Evolutionary conservation across 2,888 invertebrate genomes (phyloP).

Genomic region (Drosophila koepferae): DNA sequence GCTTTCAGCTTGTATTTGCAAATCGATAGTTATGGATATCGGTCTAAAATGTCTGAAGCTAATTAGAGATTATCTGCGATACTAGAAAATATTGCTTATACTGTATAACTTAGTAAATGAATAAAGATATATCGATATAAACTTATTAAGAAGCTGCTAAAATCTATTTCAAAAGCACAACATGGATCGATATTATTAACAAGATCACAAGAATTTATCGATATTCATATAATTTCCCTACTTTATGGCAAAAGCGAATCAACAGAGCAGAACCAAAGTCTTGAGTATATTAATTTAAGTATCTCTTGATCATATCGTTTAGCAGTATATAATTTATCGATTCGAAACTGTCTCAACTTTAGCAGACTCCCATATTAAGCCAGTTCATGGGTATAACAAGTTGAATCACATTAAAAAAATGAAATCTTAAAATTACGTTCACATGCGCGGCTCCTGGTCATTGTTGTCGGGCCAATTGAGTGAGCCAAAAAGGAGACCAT

Average conservation of each 20-base stretch:
- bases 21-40: not conserved
- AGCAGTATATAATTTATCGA: slow-evolving; percentile 2
- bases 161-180: not conserved
- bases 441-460: slow-evolving; percentile 22
- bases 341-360: not conserved
- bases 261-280: not conserved
- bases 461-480: slow-evolving; percentile 1
- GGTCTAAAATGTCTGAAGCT: no score
- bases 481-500: slow-evolving; percentile 40
- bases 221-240: no score
- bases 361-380: not conserved
- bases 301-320: not conserved
- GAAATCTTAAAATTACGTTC: slow-evolving; percentile 44
- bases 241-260: not conserved
- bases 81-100: no score
- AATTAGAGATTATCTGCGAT: no score
- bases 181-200: not conserved
- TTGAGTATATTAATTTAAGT: not conserved
- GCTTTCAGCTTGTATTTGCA: not conserved
- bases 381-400: not conserved
- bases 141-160: no score
- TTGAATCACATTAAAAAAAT: slow-evolving; percentile 42
- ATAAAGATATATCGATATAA: not conserved
- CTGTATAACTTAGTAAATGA: not conserved
- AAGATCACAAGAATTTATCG: not conserved